Evolutionary conservation across 2,113 vertebrate species (phyloP).

Genomic region (Megaleporinus macrocephalus): DNA sequence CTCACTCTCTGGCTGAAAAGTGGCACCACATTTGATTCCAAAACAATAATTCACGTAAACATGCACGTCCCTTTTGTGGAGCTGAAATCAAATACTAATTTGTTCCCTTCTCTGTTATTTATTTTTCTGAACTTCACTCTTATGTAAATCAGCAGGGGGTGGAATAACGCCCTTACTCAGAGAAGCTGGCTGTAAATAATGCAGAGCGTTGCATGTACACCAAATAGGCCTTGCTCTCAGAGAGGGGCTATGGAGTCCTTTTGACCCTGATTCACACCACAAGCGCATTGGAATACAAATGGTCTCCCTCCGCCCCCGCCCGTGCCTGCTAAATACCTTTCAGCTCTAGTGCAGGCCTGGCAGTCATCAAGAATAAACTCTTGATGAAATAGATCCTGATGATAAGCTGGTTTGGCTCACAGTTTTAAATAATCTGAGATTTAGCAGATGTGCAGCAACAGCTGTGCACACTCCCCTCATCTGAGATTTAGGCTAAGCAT

Average conservation of each 20-base stretch:
- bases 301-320: not conserved
- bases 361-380: not conserved
- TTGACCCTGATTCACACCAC: not conserved
- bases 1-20: not conserved
- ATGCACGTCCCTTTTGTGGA: too few species aligned
- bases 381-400: not conserved
- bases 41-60: not conserved
- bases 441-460: conserved; percentile 6
- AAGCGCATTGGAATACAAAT: conserved; percentile 10
- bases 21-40: too few species aligned
- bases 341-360: not conserved
- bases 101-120: not conserved
- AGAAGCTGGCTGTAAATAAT: conserved; percentile 19
- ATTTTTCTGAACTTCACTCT: not conserved
- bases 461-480: not conserved
- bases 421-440: conserved; percentile 1
- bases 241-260: conserved; percentile 9
- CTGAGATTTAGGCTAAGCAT: conserved; percentile 13
- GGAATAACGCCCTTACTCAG: not conserved
- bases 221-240: not conserved
- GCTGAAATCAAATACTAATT: not conserved
- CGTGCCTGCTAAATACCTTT: not conserved
- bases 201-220: conserved; percentile 12
- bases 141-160: not conserved
- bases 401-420: conserved; percentile 1